Conservation (phyloP, 2,888 invertebrate genomes). For the Steinernema carpocapsae region DNA sequence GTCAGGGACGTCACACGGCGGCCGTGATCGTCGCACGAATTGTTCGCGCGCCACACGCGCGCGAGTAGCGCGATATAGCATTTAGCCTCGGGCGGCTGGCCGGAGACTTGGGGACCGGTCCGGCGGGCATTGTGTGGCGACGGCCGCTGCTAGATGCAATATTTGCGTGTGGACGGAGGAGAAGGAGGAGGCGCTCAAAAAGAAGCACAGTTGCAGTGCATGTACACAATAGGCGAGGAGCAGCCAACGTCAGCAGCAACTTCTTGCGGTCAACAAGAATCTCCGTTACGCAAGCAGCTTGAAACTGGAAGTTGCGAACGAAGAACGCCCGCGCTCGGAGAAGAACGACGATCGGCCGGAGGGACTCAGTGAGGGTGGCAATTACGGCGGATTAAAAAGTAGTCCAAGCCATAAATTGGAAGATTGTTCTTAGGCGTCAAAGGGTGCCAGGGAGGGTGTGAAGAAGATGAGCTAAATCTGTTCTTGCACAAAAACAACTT, state of each 20-base stretch:
- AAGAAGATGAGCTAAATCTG: no score
- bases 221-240: conserved; percentile 29
- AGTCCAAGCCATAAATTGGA: neutral
- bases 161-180: conserved; percentile 24
- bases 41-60: conserved; percentile 25
- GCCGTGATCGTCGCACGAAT: conserved; percentile 19
- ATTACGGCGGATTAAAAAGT: conserved; percentile 18
- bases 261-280: conserved; percentile 33
- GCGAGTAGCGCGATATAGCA: conserved; percentile 28
- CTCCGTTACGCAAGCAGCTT: conserved; percentile 8
- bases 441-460: no score
- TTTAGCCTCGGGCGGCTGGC: conserved; percentile 35
- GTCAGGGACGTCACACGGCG: conserved; percentile 29
- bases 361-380: neutral
- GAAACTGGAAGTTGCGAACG: conserved; percentile 34
- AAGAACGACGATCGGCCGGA: no score
- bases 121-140: conserved; percentile 15
- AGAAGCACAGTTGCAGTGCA: conserved; percentile 2
- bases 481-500: no score
- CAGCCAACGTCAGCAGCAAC: neutral
- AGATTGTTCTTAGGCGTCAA: no score
- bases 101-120: conserved; percentile 24
- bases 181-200: neutral
- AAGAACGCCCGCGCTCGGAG: no score
- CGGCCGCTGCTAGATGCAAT: conserved; percentile 23